A percentile compares a stretch with the other conserved stretches of the same genome.
Conservation (phyloP, 2,797 vertebrate species). For the Etheostoma nigrum region DNA sequence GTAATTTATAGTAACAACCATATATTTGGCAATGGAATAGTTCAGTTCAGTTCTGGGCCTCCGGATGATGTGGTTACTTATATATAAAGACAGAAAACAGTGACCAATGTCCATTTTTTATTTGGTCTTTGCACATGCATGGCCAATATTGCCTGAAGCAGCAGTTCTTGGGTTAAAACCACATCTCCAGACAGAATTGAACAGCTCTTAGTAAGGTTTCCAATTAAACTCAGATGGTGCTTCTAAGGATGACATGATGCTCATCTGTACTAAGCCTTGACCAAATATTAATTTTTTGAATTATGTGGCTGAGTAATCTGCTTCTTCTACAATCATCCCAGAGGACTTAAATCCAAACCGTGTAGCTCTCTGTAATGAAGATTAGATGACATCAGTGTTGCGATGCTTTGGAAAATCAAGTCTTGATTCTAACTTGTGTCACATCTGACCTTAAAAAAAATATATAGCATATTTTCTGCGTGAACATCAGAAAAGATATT, state of each 20-base stretch:
- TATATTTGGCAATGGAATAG: neutral
- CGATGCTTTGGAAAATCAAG: constrained; percentile 1
- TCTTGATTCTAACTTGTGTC: neutral
- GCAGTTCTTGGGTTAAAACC: neutral
- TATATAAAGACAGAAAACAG: neutral
- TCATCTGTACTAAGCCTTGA: constrained; percentile 12
- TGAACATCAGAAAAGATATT: neutral
- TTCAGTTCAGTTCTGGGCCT: neutral
- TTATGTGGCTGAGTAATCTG: constrained; percentile 41
- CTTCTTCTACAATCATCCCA: constrained; percentile 39
- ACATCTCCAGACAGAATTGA: neutral
- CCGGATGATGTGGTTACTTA: neutral
- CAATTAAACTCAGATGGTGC: constrained; percentile 13
- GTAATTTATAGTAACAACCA: neutral
- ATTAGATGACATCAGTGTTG: constrained; percentile 23
- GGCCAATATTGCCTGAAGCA: constrained; percentile 9
- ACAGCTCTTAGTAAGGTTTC: neutral
- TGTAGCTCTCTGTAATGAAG: neutral
- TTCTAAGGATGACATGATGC: constrained; percentile 21
- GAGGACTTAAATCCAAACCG: constrained; percentile 2
- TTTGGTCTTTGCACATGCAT: neutral
- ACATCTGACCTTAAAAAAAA: neutral
- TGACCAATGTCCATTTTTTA: neutral
- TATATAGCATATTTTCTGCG: neutral
- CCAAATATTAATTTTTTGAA: constrained; percentile 51